Evolutionary conservation across 92 coral and sea anemone species (phyloP).

Genomic region (Porites rus): DNA sequence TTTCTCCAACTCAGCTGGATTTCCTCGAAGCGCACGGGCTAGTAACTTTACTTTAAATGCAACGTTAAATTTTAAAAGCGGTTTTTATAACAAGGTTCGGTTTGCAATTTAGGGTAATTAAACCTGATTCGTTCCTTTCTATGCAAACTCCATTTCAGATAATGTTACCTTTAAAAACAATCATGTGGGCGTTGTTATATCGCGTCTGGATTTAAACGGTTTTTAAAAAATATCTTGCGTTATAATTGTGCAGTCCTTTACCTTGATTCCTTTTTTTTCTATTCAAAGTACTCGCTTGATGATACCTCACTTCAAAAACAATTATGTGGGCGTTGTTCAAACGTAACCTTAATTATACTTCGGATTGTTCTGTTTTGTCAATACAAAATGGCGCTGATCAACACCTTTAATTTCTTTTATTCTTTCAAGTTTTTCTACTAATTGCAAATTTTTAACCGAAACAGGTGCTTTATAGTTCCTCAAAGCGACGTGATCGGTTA

Average conservation of each 20-base stretch:
- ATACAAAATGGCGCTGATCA: conserved; percentile 12
- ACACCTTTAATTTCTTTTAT: conserved; percentile 11
- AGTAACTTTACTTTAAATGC: background rate
- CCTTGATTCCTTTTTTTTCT: conserved; percentile 14
- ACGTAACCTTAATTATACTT: conserved; percentile 2
- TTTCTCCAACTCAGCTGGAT: background rate
- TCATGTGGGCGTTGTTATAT: too few species aligned
- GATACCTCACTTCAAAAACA: background rate
- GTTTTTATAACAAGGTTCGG: conserved; percentile 16
- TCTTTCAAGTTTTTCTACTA: conserved; percentile 11
- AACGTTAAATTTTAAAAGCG: background rate
- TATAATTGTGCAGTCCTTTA: conserved; percentile 15
- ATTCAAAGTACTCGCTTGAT: conserved; percentile 6
- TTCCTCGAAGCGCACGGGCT: background rate
- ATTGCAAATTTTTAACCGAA: conserved; percentile 19
- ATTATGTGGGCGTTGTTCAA: conserved; percentile 3
- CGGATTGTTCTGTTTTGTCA: background rate
- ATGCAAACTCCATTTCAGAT: too few species aligned
- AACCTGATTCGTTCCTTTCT: too few species aligned
- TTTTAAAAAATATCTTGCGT: background rate
- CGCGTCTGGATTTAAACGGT: too few species aligned
- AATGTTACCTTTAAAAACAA: too few species aligned
- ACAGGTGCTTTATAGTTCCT: conserved; percentile 9
- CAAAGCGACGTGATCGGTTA: background rate
- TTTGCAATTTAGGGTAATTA: background rate